Percentiles rank a stretch among this genome's conserved stretches.
phyloP scores from a whole-genome alignment of 2,797 vertebrate species.

The Silurus aristotelis region DNA sequence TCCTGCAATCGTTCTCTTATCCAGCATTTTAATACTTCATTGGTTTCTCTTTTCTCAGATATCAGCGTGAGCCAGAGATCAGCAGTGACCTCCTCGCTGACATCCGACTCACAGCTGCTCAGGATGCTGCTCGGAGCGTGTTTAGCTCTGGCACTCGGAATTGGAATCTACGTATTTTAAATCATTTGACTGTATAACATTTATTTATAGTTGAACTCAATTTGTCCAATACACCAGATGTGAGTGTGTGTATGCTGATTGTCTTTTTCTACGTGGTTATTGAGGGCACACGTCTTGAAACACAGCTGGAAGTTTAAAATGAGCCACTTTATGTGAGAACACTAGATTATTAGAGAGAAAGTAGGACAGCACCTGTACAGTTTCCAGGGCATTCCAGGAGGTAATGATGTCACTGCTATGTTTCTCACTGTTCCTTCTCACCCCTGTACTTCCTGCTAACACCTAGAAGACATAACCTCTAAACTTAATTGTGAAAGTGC shows the following conservation, averaged over 20 bases:
- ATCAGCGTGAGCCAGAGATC: neutral
- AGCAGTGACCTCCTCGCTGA: constrained; percentile 44
- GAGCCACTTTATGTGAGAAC: neutral
- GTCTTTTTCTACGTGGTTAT: neutral
- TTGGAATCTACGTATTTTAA: constrained; percentile 81
- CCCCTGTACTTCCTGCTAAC: neutral
- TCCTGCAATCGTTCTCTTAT: neutral
- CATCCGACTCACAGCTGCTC: constrained; percentile 63
- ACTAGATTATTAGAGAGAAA: neutral
- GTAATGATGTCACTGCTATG: neutral
- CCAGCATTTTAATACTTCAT: neutral
- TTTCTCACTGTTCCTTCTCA: neutral
- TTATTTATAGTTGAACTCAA: neutral
- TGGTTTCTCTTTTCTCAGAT: constrained; percentile 31
- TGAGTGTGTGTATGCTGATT: neutral
- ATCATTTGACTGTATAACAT: neutral
- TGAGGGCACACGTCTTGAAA: neutral
- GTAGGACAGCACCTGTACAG: neutral
- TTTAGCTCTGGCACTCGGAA: constrained; percentile 76
- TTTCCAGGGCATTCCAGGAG: neutral
- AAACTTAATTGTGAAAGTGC: neutral
- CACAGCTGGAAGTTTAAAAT: neutral
- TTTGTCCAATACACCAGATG: neutral
- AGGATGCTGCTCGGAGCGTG: constrained; percentile 79
- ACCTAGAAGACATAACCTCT: neutral